Evolutionary conservation across 2,113 vertebrate species (phyloP).

Genomic region (Asarcornis scutulata): DNA sequence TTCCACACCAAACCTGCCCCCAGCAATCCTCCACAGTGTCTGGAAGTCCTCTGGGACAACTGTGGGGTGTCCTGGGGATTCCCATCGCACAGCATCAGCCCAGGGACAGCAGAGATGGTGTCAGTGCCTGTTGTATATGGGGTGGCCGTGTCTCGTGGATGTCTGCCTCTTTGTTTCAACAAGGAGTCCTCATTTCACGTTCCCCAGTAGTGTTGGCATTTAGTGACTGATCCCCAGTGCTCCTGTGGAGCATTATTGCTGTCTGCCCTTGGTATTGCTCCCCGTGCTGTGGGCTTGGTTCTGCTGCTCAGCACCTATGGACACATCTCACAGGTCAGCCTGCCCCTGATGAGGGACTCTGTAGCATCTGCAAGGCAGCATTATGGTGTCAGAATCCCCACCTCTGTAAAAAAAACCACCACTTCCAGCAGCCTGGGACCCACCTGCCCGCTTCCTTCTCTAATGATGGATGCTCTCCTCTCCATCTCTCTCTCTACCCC

Average conservation of each 20-base stretch:
- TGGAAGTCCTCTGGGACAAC: background rate
- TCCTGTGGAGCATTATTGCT: background rate
- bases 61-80: background rate
- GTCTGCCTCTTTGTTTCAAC: background rate
- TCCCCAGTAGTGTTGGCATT: background rate
- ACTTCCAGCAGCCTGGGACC: background rate
- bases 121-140: background rate
- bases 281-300: background rate
- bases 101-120: background rate
- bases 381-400: background rate
- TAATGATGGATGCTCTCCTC: background rate
- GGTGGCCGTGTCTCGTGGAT: background rate
- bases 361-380: background rate
- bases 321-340: background rate
- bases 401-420: background rate
- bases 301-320: background rate
- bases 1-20: background rate
- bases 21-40: accelerated
- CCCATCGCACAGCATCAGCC: background rate
- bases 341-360: background rate
- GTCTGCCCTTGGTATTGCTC: background rate
- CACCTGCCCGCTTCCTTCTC: background rate
- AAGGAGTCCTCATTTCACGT: accelerated
- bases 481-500: background rate
- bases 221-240: background rate